Base-by-base conservation (phyloP, 2,888 invertebrate species). In the Hypsopygia costalis region DNA sequence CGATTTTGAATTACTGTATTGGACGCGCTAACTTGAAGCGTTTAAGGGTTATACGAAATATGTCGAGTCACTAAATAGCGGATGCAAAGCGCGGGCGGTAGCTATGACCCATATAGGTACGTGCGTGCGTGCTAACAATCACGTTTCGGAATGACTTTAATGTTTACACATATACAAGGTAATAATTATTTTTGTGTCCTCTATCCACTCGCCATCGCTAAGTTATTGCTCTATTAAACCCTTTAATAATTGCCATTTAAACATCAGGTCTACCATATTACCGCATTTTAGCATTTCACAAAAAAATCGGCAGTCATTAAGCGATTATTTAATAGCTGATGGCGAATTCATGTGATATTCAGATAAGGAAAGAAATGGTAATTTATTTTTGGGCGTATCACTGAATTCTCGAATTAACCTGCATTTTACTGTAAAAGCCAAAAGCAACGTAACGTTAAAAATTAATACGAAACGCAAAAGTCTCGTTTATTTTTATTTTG, bases 401-500 rank as follows among this genome's bases (percentile, higher is more conserved):
- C 52, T 51, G 57, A 52, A 47, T 55, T 52, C 34, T 45, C 47
- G 45, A 62, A 71, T 71, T 67, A 66, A 61, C 61, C 56, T 57
- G 60, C 64, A 52, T 59, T 64, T 56, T 60, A 58, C 62, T 55
- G 61, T 59, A 61, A 67, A 66, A 67, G 62, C 64, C 53, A 65
- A 74, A 76, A 68, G 66, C 70, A 66, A 67, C 60, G 65, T 75
- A 47, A 78, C 69, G 71, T 74, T 71, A 71, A 78, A 85, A 78
- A 80, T 73, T 77, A 75, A 79, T 73, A 70, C 70, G 69, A 70
- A 82, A 81, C 78, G 81, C 74, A 71, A 83, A 81, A 78, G 73
- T 80, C 81, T 76, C 83, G 75, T 85, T 82, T 80, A 80, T 81
- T 81, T 82, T 79, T 81, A 82, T 85, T 85, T 83, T 73, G 64